phyloP scores from a whole-genome alignment of 2,113 vertebrate species.

The Scatophagus argus region DNA sequence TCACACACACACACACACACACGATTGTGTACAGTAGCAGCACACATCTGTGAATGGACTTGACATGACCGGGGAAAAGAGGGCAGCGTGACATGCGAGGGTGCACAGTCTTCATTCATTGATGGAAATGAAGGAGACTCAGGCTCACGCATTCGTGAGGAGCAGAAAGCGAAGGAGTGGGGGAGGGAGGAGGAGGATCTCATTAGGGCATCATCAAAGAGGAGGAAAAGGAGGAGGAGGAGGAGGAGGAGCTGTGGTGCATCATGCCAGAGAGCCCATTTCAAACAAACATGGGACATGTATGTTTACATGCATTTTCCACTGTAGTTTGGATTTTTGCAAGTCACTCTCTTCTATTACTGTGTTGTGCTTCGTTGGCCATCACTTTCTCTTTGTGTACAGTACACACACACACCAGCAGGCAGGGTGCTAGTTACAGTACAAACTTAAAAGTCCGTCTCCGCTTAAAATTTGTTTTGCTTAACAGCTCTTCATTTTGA shows the following conservation, averaged over 20 bases:
- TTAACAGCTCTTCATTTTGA: constrained; percentile 14
- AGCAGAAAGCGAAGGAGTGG: background rate
- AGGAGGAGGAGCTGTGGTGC: background rate
- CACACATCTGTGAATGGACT: constrained; percentile 1
- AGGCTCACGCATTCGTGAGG: background rate
- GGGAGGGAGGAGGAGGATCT: background rate
- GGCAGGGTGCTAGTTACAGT: constrained; percentile 17
- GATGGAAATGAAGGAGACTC: constrained; percentile 13
- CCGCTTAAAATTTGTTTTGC: background rate
- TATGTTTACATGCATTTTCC: constrained; percentile 29
- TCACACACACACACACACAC: constrained; percentile 1
- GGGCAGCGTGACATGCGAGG: constrained; percentile 53
- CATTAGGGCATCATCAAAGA: background rate
- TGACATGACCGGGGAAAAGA: constrained; percentile 16
- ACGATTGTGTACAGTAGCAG: background rate
- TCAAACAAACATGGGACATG: constrained; percentile 7
- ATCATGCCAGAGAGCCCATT: background rate
- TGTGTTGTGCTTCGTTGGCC: constrained; percentile 16
- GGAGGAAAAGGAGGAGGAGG: background rate
- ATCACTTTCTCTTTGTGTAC: constrained; percentile 19
- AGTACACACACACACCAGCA: constrained; percentile 48
- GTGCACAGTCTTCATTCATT: constrained; percentile 23
- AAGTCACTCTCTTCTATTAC: background rate
- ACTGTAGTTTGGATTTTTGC: background rate
- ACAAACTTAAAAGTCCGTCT: constrained; percentile 10